Conservation (phyloP, 2,888 invertebrate species). For the Luffia ferchaultella region DNA sequence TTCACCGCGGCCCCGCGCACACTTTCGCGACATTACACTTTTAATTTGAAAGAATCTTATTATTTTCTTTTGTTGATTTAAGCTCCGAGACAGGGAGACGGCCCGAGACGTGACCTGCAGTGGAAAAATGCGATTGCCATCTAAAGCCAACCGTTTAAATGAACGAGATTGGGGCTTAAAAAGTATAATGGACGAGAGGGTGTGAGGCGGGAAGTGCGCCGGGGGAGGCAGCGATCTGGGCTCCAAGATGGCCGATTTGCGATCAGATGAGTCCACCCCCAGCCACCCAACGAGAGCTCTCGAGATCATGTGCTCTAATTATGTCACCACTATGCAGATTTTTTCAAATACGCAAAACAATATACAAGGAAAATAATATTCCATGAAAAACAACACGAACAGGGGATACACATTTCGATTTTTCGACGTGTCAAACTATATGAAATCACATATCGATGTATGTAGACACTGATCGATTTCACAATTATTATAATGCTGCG, state of each 20-base stretch:
- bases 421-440: too few species aligned
- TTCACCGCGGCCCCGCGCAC: constrained; percentile 25
- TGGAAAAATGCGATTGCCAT: constrained; percentile 76
- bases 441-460: too few species aligned
- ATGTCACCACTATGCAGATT: constrained; percentile 16
- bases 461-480: too few species aligned
- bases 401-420: too few species aligned
- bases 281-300: constrained; percentile 15
- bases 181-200: constrained; percentile 72
- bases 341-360: neutral
- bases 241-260: constrained; percentile 66
- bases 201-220: constrained; percentile 27
- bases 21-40: constrained; percentile 71
- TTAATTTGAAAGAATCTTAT: constrained; percentile 78
- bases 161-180: constrained; percentile 78
- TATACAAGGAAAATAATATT: too few species aligned
- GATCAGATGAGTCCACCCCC: constrained; percentile 62
- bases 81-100: constrained; percentile 67
- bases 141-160: constrained; percentile 77
- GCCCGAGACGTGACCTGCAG: constrained; percentile 72
- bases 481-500: too few species aligned
- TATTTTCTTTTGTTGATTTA: constrained; percentile 75
- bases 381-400: too few species aligned
- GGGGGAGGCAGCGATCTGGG: constrained; percentile 55
- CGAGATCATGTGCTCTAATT: constrained; percentile 62